These are phyloP conservation scores for Drosophila ogumai DNA, from an alignment of 1,140 invertebrate species.

Conservation along the genomic window DNA sequence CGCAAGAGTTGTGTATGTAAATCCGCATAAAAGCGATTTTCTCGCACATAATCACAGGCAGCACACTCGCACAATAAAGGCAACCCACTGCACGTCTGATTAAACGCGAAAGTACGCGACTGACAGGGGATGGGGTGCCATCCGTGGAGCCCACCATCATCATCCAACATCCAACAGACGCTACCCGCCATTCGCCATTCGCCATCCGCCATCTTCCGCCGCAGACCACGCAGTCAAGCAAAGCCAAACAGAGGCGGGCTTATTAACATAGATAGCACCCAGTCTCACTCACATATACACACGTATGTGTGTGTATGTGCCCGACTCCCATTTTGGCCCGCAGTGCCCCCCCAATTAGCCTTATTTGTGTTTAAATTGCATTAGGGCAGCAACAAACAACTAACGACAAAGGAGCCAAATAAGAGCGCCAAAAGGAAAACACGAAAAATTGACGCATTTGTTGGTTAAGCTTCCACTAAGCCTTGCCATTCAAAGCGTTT, in stretches of 20 bases:
- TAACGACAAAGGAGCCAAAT: conserved; percentile 24
- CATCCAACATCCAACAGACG: conserved; percentile 15
- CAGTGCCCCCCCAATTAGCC: conserved; percentile 66
- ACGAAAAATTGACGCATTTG: conserved; percentile 70
- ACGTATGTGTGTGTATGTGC: conserved; percentile 24
- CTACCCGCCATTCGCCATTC: conserved; percentile 10
- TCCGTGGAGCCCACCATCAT: conserved; percentile 6
- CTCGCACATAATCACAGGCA: conserved; percentile 30
- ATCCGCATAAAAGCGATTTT: conserved; percentile 21
- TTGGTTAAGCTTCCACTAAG: conserved; percentile 61
- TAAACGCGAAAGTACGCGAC: conserved; percentile 69
- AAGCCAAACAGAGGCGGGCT: conserved; percentile 71
- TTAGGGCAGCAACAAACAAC: conserved; percentile 57
- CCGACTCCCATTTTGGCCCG: conserved; percentile 7
- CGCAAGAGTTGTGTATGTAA: conserved; percentile 19
- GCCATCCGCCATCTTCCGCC: conserved; percentile 26
- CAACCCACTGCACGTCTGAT: conserved; percentile 70
- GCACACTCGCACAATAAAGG: conserved; percentile 50
- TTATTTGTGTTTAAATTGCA: conserved; percentile 79
- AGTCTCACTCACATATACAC: conserved; percentile 4
- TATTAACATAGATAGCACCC: conserved; percentile 72
- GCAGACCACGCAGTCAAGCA: conserved; percentile 63
- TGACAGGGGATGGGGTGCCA: conserved; percentile 4
- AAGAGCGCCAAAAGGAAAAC: conserved; percentile 15
- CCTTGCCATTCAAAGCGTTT: conserved; percentile 59